These are phyloP conservation scores for Ferrisia virgata DNA, from an alignment of 2,888 invertebrate species.

Conservation along the genomic window DNA sequence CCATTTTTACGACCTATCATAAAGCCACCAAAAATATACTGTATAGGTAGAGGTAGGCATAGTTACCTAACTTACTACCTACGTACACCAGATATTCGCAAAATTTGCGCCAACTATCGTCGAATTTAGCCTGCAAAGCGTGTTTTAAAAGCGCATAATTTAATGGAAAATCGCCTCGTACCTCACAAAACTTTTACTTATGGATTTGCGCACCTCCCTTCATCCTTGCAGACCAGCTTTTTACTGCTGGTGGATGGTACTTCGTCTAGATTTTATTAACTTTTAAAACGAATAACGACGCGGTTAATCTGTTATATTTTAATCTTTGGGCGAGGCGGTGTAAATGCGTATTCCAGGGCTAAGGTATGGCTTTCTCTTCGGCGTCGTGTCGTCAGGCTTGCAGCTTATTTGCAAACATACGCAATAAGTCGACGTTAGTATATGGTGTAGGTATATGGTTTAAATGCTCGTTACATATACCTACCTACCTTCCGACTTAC, in stretches of 20 bases:
- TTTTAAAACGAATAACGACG: not conserved
- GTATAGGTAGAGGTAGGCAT: too few relatives aligned
- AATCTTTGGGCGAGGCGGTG: not conserved
- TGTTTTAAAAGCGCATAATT: not conserved
- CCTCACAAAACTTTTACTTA: not conserved
- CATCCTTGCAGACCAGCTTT: not conserved
- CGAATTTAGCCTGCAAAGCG: not conserved
- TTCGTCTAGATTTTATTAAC: not conserved
- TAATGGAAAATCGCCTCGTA: conserved; percentile 8
- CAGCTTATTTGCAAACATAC: not conserved
- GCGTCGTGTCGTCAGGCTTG: not conserved
- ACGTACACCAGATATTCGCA: not conserved
- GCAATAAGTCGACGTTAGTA: too few relatives aligned
- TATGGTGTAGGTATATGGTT: not conserved
- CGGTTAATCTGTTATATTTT: not conserved
- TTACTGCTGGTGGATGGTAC: too few relatives aligned
- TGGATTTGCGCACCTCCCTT: not conserved
- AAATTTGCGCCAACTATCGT: not conserved
- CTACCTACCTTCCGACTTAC: too few relatives aligned
- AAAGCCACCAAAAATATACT: not conserved
- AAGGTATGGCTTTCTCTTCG: not conserved
- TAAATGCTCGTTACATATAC: not conserved
- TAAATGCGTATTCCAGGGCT: not conserved
- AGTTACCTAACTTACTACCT: too few relatives aligned
- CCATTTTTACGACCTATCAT: not conserved